Evolutionary conservation across 1,140 invertebrate genomes (phyloP).

Genomic region (Palaemon carinicauda): DNA sequence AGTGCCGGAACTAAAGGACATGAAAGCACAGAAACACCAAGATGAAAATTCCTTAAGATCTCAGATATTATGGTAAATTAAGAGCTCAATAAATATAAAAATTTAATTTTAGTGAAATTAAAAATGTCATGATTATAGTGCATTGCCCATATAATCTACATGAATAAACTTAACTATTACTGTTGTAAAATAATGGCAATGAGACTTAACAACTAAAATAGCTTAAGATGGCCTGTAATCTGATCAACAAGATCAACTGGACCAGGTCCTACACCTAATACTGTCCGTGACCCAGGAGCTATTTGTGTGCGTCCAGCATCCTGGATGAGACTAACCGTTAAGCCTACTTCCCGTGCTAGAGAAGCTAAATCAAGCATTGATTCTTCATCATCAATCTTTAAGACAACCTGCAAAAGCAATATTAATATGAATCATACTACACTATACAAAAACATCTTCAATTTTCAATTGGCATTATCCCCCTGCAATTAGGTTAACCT

Average conservation of each 20-base stretch:
- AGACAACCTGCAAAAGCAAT: slow-evolving; percentile 65
- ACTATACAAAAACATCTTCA: neutral
- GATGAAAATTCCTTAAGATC: no score
- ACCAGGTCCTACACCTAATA: slow-evolving; percentile 69
- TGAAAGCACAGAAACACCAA: no score
- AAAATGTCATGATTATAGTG: no score
- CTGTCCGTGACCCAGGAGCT: slow-evolving; percentile 68
- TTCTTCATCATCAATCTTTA: slow-evolving; percentile 64
- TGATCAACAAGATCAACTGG: slow-evolving; percentile 55
- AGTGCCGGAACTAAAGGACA: no score
- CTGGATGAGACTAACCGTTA: slow-evolving; percentile 66
- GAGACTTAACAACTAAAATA: slow-evolving; percentile 60
- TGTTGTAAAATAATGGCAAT: neutral
- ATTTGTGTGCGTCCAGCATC: slow-evolving; percentile 72
- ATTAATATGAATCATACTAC: neutral
- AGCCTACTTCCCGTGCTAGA: slow-evolving; percentile 63
- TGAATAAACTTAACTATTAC: neutral
- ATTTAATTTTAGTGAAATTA: no score
- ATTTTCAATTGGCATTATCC: no score
- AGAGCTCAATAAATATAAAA: no score
- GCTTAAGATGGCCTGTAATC: slow-evolving; percentile 61
- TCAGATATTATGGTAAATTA: no score
- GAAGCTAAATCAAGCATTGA: slow-evolving; percentile 60
- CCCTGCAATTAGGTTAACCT: no score
- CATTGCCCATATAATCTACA: no score